phyloP scores from a whole-genome alignment of 2,797 vertebrate species.

The Eleutherodactylus coqui region DNA sequence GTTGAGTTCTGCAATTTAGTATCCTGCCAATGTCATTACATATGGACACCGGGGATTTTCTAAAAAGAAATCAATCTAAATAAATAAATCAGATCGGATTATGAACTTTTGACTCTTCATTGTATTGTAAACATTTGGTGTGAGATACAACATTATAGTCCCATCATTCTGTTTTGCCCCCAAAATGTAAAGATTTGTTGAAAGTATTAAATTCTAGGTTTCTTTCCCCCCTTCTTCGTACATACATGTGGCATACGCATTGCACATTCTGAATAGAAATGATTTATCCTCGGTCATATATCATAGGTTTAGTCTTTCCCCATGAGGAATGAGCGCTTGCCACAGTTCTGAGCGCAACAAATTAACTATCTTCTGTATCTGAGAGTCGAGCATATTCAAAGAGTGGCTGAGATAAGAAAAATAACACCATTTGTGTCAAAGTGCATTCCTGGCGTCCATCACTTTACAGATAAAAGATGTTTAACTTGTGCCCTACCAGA shows the following conservation, averaged over 20 bases:
- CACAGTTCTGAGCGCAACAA: conserved; percentile 21
- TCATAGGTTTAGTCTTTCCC: background rate
- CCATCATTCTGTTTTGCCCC: background rate
- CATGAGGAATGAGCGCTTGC: background rate
- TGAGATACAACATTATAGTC: background rate
- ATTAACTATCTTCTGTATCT: conserved; percentile 50
- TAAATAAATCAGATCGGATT: no score
- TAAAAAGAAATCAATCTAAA: no score
- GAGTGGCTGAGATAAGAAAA: conserved; percentile 47
- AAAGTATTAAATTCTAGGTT: background rate
- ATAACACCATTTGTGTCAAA: conserved; percentile 61
- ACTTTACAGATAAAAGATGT: conserved; percentile 61
- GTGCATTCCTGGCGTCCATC: conserved; percentile 53
- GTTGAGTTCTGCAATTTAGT: no score
- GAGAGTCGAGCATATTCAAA: conserved; percentile 35
- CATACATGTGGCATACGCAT: background rate
- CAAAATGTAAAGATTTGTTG: background rate
- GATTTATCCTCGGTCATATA: background rate
- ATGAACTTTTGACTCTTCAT: no score
- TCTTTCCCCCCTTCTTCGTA: background rate
- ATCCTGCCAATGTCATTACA: no score
- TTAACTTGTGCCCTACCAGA: conserved; percentile 49
- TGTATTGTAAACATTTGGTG: no score
- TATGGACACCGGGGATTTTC: no score
- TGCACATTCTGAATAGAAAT: background rate